Base-by-base conservation (phyloP, 2,113 vertebrate genomes). In the Baryphthengus martii region DNA sequence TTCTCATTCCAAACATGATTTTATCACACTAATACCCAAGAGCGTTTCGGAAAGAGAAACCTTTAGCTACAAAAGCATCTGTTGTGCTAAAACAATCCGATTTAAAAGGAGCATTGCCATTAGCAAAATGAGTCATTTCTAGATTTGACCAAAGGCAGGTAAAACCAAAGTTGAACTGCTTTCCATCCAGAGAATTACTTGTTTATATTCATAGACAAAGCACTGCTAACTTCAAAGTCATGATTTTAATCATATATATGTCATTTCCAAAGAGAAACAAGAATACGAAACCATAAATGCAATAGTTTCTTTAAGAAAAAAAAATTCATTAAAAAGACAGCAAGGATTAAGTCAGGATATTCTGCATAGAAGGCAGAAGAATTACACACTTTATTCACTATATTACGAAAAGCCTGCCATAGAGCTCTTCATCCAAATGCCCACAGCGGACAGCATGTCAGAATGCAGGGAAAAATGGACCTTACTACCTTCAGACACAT, bases 1-100 rank as follows among this genome's bases (percentile, higher is more conserved):
- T 50, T 49, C 59, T 89, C 62, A 85, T 93, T 91, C 70, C 74
- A 81, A 95, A 84, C 81, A 76, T 61, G 40, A 77, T 84, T 93
- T 87, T 85, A 89, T 78, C 91, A 93, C 37, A 50, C 21, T 72
- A 76, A 85, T 76, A 83, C 53, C 76, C 77, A 88, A 91, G 65
- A 84, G 63, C 26, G 50, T 84, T 91, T 87, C 65, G 45, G 85
- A 90, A 92, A 78, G n/a, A 73, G 53, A 85, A 96, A 94, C 35
- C 49, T 70, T 88, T 2, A 4, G 50, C 71, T 76, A 90, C 65
- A 86, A 85, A 89, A 89, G 75, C 42, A 89, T 96, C 77, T 78
- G 61, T 13, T 95, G 65, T 84, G 88, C 82, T 89, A 17, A 89
- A 93, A 52, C 18, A 86, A 85, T 88, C 7, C 40, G 29, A 93